Base-by-base conservation (phyloP, 1,140 invertebrate species). In the Trinorchestia longiramus region DNA sequence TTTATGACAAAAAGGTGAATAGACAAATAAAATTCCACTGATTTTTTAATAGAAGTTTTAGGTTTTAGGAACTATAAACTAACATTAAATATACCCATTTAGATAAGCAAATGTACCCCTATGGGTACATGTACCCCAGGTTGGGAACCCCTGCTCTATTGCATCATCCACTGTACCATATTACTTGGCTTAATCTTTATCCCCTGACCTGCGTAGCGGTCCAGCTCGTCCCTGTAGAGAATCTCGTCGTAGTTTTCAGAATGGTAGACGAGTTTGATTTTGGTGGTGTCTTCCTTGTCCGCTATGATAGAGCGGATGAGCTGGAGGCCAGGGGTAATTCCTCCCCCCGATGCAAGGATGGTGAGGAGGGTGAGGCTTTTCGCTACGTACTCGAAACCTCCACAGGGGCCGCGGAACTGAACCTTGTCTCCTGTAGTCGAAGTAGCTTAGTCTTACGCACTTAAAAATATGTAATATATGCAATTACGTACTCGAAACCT, bases 251-350 rank as follows among this genome's bases (percentile, higher is more conserved):
- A 96, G 43, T 95, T 96, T 28, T 97, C 96, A 45, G 96, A 96
- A 45, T 95, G 96, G 53, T 96, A 97, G 95, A 97, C 28, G 28
- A 97, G 96, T 23, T 47, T 96, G 47, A 97, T 95, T 47, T 91
- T 95, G 40, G 96, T 96, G 23, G 47, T 96, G 94, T 97, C 96
- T 17, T 6, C 36, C 40, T 95, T 87, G 91, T 96, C 95, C 36
- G 53, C 95, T 90, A 96, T 96, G 77, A 97, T 95, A 47, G 43
- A 88, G 41, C 96, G 47, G 45, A 97, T 96, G 62, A 97, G 96
- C 88, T 97, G 97, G 91, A 97, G 87, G 43, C 95, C 96, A n/a
- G 97, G 97, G 3, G 97, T 97, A 53, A 97, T 96, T 15, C 97
- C 97, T 15, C 96, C 96, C 0, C 97, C 97, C n/a, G 96, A 96